Conservation (phyloP, 2,113 vertebrate genomes). For the Tupaia chinensis region DNA sequence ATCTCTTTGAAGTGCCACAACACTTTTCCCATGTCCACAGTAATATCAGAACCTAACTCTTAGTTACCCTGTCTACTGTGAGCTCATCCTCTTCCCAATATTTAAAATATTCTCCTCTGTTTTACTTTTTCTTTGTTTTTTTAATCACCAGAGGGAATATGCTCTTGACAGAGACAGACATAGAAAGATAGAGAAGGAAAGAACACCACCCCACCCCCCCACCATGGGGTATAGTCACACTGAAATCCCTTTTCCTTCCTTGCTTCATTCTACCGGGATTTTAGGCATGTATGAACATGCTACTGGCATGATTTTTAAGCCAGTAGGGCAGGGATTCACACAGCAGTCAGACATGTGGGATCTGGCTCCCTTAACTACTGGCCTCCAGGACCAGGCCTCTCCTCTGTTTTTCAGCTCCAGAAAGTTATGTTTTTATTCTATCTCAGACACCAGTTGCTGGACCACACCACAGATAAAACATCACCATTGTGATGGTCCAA, state of each 20-base stretch:
- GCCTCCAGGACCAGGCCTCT: neutral
- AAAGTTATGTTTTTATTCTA: neutral
- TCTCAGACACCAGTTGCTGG: neutral
- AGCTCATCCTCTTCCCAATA: neutral
- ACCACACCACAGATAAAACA: neutral
- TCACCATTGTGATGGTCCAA: neutral
- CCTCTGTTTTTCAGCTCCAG: neutral
- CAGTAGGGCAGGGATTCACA: too few species aligned
- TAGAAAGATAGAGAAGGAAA: too few species aligned
- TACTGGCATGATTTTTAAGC: too few species aligned
- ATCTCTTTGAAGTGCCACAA: neutral
- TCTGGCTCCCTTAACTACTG: too few species aligned
- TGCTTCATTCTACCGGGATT: too few species aligned
- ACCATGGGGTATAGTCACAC: too few species aligned
- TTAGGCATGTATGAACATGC: too few species aligned
- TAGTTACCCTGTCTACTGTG: neutral
- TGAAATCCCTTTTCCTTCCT: too few species aligned
- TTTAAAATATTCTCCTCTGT: neutral
- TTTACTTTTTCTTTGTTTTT: neutral
- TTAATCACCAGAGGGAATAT: too few species aligned
- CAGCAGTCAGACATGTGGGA: too few species aligned
- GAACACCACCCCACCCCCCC: too few species aligned
- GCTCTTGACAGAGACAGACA: too few species aligned
- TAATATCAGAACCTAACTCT: neutral
- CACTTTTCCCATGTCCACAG: neutral